Evolutionary conservation across 2,113 vertebrate genomes (phyloP), one percentile per base, ranked within the genome.

Genomic region (Anguilla rostrata): DNA sequence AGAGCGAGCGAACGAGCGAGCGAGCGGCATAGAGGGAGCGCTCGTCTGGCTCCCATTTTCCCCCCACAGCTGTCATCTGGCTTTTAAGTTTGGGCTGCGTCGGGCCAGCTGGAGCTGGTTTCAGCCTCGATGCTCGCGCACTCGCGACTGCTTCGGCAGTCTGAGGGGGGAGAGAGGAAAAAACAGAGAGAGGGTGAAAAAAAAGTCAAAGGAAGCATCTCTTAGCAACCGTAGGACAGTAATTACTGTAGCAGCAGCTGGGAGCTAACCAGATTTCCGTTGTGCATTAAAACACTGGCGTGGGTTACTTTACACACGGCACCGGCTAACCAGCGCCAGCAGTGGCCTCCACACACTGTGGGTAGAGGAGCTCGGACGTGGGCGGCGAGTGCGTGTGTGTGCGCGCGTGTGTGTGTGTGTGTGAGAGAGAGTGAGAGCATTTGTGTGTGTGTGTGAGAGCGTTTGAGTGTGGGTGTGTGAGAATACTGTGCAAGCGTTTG

Each of bases 161-260:
- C 78, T 80, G 34, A 80, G 78, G 78, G 40, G 40, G 49, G 71
- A 78, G 78, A 79, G 78, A 39, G 9, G 39, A 39, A 79, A 79
- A 40, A 34, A 34, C 34, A 34, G 34, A 34, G 5, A 41, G 40
- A 80, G 78, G 78, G 78, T 7, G 75, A 93, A 92, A 81, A 88
- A 91, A 94, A 95, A 95, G 93, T 96, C 95, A 95, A 96, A 96
- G 95, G 95, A 96, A 95, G 92, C 95, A 97, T 97, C 96, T 97
- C 96, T 96, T 97, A 97, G 96, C 95, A 97, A 97, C 96, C 95
- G 96, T 96, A 97, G 95, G 95, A 97, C 95, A 97, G 94, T 97
- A 97, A 97, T 97, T 97, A 97, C 96, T 98, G 96, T 96, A 96
- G 96, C 95, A 97, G 94, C 96, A 97, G 95, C 95, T 97, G 95